These are phyloP conservation scores for Agelastica alni DNA, from an alignment of 2,888 invertebrate genomes.

Conservation along the genomic window DNA sequence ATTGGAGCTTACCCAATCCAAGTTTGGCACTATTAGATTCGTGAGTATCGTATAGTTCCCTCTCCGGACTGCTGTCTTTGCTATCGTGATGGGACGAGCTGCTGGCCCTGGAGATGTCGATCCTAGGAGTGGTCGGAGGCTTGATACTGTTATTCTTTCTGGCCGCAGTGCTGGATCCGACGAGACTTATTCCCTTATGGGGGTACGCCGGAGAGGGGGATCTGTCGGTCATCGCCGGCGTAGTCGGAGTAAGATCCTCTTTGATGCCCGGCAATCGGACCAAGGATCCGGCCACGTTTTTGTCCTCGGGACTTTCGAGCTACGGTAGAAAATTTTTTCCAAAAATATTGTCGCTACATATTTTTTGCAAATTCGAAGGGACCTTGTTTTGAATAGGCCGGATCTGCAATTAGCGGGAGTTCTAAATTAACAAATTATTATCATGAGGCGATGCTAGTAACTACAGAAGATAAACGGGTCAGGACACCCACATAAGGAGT, in stretches of 20 bases:
- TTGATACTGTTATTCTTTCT: conserved; percentile 40
- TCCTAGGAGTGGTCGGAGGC: conserved; percentile 79
- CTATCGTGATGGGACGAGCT: conserved; percentile 88
- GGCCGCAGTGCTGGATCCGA: conserved; percentile 36
- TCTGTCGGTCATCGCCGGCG: conserved; percentile 28
- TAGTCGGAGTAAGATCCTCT: conserved; percentile 57
- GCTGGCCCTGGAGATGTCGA: conserved; percentile 87
- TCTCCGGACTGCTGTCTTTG: conserved; percentile 81
- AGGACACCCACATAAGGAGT: no score
- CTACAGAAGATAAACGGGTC: no score
- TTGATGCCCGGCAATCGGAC: conserved; percentile 63
- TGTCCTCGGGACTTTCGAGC: conserved; percentile 65
- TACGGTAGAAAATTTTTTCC: conserved; percentile 45
- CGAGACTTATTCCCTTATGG: conserved; percentile 49
- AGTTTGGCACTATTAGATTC: conserved; percentile 52
- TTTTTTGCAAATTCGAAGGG: not conserved
- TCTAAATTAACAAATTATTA: not conserved
- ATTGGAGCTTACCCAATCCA: conserved; percentile 43
- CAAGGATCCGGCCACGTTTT: conserved; percentile 56
- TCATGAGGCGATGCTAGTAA: no score
- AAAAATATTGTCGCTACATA: not conserved
- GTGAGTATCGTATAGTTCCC: conserved; percentile 64
- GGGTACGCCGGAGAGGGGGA: conserved; percentile 29
- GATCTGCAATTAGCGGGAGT: not conserved
- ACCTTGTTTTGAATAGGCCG: not conserved